Conservation (phyloP, 2,888 invertebrate species). For the Tineola bisselliella region DNA sequence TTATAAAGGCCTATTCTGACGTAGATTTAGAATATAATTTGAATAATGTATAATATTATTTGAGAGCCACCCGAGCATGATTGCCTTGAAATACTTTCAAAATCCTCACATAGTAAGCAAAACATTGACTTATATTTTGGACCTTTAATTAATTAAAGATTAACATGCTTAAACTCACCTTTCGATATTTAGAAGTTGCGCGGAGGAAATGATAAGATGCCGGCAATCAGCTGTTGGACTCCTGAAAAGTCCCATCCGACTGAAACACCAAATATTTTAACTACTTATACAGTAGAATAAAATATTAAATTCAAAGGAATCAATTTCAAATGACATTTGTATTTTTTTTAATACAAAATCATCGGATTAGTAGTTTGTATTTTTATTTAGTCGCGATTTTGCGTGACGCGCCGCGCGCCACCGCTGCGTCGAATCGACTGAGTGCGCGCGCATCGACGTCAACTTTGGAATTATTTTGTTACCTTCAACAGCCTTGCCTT, state of each 20-base stretch:
- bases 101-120: slow-evolving; percentile 55
- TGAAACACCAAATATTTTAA: slow-evolving; percentile 16
- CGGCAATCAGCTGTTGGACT: slow-evolving; percentile 26
- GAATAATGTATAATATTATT: slow-evolving; percentile 9
- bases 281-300: slow-evolving; percentile 22
- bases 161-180: slow-evolving; percentile 33
- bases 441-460: slow-evolving; percentile 21
- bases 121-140: slow-evolving; percentile 48
- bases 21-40: slow-evolving; percentile 1
- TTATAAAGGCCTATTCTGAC: not conserved
- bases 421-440: slow-evolving; percentile 53
- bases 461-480: slow-evolving; percentile 19
- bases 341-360: slow-evolving; percentile 13
- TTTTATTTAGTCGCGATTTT: slow-evolving; percentile 14
- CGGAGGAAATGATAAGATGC: slow-evolving; percentile 15
- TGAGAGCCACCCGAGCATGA: slow-evolving; percentile 26
- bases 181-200: slow-evolving; percentile 17
- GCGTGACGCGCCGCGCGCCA: slow-evolving; percentile 34
- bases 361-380: slow-evolving; percentile 22
- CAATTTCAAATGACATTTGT: slow-evolving; percentile 14
- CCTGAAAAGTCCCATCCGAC: slow-evolving; percentile 13
- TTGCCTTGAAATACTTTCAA: slow-evolving; percentile 68
- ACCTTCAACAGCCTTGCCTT: not conserved
- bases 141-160: slow-evolving; percentile 34
- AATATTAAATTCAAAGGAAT: slow-evolving; percentile 21